Evolutionary conservation across 2,113 vertebrate genomes (phyloP).

Genomic region (Hyla sarda): DNA sequence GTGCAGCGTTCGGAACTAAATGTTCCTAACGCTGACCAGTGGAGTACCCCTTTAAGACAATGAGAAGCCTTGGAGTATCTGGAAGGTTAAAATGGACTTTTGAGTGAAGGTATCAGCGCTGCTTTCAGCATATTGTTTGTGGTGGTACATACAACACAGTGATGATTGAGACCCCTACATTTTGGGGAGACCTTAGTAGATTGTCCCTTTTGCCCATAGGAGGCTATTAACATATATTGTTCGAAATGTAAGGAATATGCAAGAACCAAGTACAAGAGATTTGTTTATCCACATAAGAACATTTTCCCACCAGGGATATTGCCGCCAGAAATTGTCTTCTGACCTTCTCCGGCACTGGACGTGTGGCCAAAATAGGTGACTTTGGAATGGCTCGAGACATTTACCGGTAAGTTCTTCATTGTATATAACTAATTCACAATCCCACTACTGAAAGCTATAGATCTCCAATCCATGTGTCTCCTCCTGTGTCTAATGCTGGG

Average conservation of each 20-base stretch:
- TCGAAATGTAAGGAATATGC: background rate
- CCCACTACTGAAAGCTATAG: background rate
- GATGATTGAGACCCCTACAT: background rate
- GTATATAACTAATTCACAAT: background rate
- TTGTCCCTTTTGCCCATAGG: background rate
- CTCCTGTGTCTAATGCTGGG: background rate
- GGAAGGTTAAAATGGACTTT: no score
- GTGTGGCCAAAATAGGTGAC: constrained; percentile 91
- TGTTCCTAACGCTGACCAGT: no score
- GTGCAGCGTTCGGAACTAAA: no score
- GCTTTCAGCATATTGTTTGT: no score
- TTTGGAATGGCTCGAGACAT: constrained; percentile 94
- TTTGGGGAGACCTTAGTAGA: no score
- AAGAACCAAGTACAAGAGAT: background rate
- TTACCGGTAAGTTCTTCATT: constrained; percentile 76
- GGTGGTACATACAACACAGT: no score
- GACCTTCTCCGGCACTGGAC: constrained; percentile 79
- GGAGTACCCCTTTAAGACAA: no score
- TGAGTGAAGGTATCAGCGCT: no score
- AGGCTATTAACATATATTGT: background rate
- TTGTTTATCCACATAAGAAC: background rate
- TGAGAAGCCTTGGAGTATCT: no score
- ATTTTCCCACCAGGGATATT: constrained; percentile 80
- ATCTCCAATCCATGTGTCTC: background rate
- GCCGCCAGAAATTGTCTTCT: constrained; percentile 91